Evolutionary conservation across 2,888 invertebrate genomes (phyloP).

Genomic region (Augochlorella aurata): DNA sequence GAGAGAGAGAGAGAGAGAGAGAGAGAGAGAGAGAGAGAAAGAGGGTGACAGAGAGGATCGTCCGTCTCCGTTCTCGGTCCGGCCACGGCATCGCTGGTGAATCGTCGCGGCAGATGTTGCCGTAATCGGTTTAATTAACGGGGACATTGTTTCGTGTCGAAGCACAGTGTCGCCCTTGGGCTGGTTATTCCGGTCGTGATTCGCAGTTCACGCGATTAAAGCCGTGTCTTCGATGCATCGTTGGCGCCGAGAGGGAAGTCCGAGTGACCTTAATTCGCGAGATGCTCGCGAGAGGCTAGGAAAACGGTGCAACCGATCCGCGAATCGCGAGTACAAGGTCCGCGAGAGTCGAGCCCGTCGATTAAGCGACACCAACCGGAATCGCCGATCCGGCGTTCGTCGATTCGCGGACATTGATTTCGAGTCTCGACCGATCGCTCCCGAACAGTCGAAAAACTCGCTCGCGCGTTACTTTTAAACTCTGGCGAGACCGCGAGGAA

Average conservation of each 20-base stretch:
- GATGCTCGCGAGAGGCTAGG: neutral
- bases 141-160: neutral
- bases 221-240: slow-evolving; percentile 1
- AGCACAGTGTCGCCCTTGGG: neutral
- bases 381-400: neutral
- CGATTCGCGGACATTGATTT: too few relatives aligned
- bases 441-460: too few relatives aligned
- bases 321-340: neutral
- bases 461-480: too few relatives aligned
- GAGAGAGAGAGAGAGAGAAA: too few relatives aligned
- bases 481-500: neutral
- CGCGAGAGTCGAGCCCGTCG: neutral
- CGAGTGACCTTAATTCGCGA: slow-evolving; percentile 1
- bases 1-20: too few relatives aligned
- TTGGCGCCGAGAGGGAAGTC: slow-evolving; percentile 4
- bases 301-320: neutral
- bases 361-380: neutral
- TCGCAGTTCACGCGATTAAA: neutral
- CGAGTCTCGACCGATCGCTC: too few relatives aligned
- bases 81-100: neutral
- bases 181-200: neutral
- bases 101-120: slow-evolving; percentile 13
- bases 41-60: too few relatives aligned
- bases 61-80: too few relatives aligned
- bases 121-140: slow-evolving; percentile 13